phyloP scores from a whole-genome alignment of 2,888 invertebrate genomes.

The Schrankia costaestrigalis region DNA sequence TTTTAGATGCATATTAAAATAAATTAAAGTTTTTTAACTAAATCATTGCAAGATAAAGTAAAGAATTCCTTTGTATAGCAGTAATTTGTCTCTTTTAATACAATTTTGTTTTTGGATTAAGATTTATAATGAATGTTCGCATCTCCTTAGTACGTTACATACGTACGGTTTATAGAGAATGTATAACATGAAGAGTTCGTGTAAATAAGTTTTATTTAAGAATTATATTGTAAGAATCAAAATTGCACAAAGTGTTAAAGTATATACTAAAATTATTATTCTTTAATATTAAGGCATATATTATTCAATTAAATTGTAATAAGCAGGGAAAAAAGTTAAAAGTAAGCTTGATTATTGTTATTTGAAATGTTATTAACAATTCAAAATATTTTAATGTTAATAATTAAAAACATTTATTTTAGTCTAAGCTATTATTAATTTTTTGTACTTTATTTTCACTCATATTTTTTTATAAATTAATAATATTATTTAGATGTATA shows the following conservation, averaged over 20 bases:
- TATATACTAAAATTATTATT: conserved; percentile 1
- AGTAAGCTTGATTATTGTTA: no score
- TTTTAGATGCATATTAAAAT: no score
- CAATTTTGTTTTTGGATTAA: conserved; percentile 11
- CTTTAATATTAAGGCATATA: background rate
- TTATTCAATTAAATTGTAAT: background rate
- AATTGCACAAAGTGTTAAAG: conserved; percentile 65
- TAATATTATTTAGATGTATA: conserved; percentile 4
- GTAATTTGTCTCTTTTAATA: no score
- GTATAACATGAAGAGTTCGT: background rate
- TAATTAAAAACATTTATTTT: no score
- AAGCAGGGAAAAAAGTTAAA: background rate
- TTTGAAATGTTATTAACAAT: no score
- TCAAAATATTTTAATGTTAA: no score
- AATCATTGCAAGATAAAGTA: no score
- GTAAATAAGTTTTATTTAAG: conserved; percentile 3
- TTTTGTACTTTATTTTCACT: conserved; percentile 69
- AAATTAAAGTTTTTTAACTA: no score
- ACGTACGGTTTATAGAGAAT: no score
- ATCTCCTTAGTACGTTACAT: no score
- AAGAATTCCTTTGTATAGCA: no score
- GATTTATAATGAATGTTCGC: conserved; percentile 32
- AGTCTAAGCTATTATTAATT: conserved; percentile 4
- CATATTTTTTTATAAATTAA: conserved; percentile 27
- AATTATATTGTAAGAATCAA: conserved; percentile 15